Percentiles rank a stretch among this genome's conserved stretches.
Conservation (phyloP, 2,797 vertebrate genomes). For the Chloroceryle inda region DNA sequence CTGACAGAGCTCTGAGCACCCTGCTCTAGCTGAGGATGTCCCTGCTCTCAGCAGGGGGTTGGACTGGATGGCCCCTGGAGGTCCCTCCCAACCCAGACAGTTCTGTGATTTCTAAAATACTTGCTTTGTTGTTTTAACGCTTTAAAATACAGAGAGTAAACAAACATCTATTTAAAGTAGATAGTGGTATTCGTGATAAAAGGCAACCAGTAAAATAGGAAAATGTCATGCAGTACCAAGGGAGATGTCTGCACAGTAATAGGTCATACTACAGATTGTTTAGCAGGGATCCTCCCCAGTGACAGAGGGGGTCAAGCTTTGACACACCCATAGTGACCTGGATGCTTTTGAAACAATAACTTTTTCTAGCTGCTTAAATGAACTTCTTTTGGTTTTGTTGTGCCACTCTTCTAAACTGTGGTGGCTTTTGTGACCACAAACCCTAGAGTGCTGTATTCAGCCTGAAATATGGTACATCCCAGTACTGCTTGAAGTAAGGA, state of each 20-base stretch:
- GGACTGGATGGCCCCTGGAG: no score
- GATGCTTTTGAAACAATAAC: not conserved
- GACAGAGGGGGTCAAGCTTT: not conserved
- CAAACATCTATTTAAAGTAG: not conserved
- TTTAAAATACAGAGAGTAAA: not conserved
- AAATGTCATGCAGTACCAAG: not conserved
- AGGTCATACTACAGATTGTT: not conserved
- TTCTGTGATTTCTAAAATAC: not conserved
- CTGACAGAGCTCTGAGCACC: no score
- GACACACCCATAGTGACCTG: not conserved
- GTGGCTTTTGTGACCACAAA: not conserved
- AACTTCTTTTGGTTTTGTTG: not conserved
- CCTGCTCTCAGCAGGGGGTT: no score
- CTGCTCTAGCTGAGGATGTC: no score
- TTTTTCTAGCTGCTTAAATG: not conserved
- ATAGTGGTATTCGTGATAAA: not conserved
- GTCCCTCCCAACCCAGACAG: no score
- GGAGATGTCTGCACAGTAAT: not conserved
- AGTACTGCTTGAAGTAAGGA: not conserved
- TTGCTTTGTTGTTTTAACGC: not conserved
- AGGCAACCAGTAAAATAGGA: not conserved
- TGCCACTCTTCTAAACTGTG: fast-evolving
- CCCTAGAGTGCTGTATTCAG: not conserved
- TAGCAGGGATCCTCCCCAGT: not conserved
- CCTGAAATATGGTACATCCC: not conserved